Evolutionary conservation across 2,888 invertebrate genomes (phyloP), one percentile per base, ranked within the genome.

Genomic region (Lepidocyrtinus sp.): DNA sequence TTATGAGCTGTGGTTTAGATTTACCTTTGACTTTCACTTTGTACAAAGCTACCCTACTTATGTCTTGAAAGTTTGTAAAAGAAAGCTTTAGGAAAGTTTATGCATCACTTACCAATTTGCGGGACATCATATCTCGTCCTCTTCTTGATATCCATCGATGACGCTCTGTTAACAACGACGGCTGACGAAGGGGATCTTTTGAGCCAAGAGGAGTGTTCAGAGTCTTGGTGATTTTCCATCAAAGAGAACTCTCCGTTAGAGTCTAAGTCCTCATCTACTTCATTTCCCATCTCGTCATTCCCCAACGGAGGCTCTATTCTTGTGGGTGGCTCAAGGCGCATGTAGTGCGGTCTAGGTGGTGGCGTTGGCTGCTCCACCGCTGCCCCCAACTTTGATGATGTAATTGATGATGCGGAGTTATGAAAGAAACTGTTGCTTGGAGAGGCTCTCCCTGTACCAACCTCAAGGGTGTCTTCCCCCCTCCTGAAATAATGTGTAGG

Each of bases 91-190:
- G 5, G 3, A 62, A 59, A 59, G 2, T 61, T n/a, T n/a, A n/a
- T 9, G 3, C n/a, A n/a, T 17, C 24, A n/a, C 85, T 82, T 80
- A 86, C 86, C 83, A 26, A 86, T 85, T 84, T 85, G 86, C 85
- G 86, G 86, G 82, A 86, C 82, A 80, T 86, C 86, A 75, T 86
- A 86, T 76, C 81, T 82, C 19, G 82, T 83, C 72, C 86, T 64
- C 79, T 86, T 86, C 45, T 76, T 75, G 7, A 65, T 61, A 69
- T 73, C 81, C 36, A 68, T 36, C n/a, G 76, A 75, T 67, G 80
- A 71, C 36, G 36, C 59, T 69, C 76, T 69, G 59, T 59, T 59
- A 5, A 70, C n/a, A 22, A 81, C 72, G 55, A 81, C 27, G 0
- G 72, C 76, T 2, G 78, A 55, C 12, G 80, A 15, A 2, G 65